A percentile compares a stretch with the other conserved stretches of the same genome.
phyloP scores from a whole-genome alignment of 1,140 invertebrate genomes.

The Frieseomelitta varia region DNA sequence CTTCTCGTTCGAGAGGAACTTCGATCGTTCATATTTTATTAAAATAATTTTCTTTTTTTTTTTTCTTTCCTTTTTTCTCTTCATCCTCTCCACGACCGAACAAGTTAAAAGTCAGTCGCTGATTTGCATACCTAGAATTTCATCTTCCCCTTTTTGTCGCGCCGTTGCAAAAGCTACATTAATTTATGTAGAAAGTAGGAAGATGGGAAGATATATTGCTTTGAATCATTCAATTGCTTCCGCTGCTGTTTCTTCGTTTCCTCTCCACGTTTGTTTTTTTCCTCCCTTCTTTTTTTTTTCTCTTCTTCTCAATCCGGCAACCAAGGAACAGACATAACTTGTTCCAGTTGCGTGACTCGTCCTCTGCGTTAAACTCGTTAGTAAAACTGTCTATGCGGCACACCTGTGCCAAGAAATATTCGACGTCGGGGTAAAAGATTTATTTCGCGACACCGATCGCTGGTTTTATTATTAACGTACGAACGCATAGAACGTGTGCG shows the following conservation, averaged over 20 bases:
- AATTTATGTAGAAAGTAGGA: constrained; percentile 33
- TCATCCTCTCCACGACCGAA: not conserved
- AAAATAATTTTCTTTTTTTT: not conserved
- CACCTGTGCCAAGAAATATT: constrained; percentile 29
- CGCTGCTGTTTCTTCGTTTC: not conserved
- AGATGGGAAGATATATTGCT: constrained; percentile 11
- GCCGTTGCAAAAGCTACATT: not conserved
- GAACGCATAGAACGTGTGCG: too few species aligned
- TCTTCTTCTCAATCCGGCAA: not conserved
- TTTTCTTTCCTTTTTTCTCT: too few species aligned
- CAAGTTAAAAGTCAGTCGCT: not conserved
- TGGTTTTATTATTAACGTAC: not conserved
- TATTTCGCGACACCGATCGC: not conserved
- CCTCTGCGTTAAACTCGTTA: constrained; percentile 30
- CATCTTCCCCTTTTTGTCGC: not conserved
- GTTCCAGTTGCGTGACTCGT: constrained; percentile 34
- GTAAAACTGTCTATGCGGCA: constrained; percentile 13
- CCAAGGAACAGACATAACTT: constrained; percentile 15
- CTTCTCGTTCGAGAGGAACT: not conserved
- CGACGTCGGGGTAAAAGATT: constrained; percentile 22
- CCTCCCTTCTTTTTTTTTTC: not conserved
- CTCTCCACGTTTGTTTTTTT: too few species aligned
- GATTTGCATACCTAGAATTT: constrained; percentile 1
- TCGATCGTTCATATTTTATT: not conserved
- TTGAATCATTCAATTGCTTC: constrained; percentile 26